Conservation (phyloP, 2,113 vertebrate genomes). For the Prietella phreatophila region DNA sequence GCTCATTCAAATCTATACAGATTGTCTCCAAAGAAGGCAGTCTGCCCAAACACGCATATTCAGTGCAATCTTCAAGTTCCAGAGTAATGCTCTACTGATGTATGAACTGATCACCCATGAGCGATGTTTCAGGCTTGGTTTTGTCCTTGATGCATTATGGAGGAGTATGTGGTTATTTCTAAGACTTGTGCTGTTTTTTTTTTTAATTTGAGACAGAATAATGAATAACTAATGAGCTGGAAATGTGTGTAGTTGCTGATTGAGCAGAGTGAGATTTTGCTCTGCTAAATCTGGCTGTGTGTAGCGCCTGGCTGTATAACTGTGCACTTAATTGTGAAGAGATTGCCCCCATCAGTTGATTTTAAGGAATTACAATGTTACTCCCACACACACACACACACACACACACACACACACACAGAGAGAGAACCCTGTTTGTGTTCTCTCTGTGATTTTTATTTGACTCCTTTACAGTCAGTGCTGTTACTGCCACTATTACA, state of each 20-base stretch:
- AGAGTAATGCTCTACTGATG: neutral
- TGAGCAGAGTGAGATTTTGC: neutral
- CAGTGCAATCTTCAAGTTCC: neutral
- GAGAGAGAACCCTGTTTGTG: too few relatives aligned
- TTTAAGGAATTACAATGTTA: constrained; percentile 20
- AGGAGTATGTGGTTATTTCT: neutral
- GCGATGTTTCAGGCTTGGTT: neutral
- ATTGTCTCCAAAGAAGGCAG: constrained; percentile 24
- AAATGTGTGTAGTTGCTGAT: constrained; percentile 19
- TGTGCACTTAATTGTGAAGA: constrained; percentile 34
- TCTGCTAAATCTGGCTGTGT: neutral
- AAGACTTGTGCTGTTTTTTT: constrained; percentile 4
- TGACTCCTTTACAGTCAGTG: too few relatives aligned
- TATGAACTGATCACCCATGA: neutral
- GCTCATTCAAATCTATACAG: constrained; percentile 50
- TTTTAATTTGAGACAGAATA: neutral
- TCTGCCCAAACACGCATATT: neutral
- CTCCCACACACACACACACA: neutral
- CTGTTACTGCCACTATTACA: too few relatives aligned
- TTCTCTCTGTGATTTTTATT: too few relatives aligned
- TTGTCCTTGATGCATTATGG: neutral
- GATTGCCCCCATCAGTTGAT: constrained; percentile 48
- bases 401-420: neutral
- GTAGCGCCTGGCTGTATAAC: neutral
- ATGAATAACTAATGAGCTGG: constrained; percentile 23